Evolutionary conservation across 2,113 vertebrate genomes (phyloP).

Genomic region (Oostethus manadensis): DNA sequence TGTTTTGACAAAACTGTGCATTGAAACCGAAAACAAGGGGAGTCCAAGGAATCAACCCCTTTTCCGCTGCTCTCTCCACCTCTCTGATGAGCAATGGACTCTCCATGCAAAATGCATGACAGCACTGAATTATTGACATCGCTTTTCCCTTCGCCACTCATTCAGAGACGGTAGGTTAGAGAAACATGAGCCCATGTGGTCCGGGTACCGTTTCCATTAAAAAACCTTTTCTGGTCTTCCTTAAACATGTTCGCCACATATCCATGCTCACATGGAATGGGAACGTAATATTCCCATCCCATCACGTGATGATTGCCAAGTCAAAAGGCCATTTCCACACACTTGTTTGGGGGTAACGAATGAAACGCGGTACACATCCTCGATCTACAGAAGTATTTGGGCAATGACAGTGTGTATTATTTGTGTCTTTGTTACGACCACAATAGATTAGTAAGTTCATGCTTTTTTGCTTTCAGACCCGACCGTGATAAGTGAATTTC

Average conservation of each 20-base stretch:
- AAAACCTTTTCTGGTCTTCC: neutral
- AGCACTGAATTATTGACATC: constrained; percentile 61
- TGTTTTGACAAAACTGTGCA: constrained; percentile 9
- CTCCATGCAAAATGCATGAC: constrained; percentile 59
- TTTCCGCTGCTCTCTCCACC: constrained; percentile 7
- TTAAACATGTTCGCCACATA: neutral
- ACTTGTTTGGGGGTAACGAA: too few relatives aligned
- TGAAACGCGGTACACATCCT: too few relatives aligned
- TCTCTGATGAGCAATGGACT: constrained; percentile 37
- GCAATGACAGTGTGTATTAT: too few relatives aligned
- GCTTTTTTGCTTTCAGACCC: too few relatives aligned
- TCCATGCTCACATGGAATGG: neutral
- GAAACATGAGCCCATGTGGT: constrained; percentile 30
- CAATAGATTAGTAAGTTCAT: too few relatives aligned
- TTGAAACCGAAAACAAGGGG: constrained; percentile 13
- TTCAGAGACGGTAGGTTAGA: constrained; percentile 38
- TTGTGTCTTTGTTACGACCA: too few relatives aligned
- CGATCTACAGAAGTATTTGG: too few relatives aligned
- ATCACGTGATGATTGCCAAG: too few relatives aligned
- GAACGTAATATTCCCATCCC: too few relatives aligned
- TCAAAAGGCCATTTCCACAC: too few relatives aligned
- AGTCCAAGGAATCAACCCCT: constrained; percentile 4
- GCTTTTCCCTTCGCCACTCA: constrained; percentile 52
- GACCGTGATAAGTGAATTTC: too few relatives aligned
- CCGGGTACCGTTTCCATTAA: constrained; percentile 35